phyloP scores from a whole-genome alignment of 1,140 invertebrate genomes.

The Hyles vespertilio region DNA sequence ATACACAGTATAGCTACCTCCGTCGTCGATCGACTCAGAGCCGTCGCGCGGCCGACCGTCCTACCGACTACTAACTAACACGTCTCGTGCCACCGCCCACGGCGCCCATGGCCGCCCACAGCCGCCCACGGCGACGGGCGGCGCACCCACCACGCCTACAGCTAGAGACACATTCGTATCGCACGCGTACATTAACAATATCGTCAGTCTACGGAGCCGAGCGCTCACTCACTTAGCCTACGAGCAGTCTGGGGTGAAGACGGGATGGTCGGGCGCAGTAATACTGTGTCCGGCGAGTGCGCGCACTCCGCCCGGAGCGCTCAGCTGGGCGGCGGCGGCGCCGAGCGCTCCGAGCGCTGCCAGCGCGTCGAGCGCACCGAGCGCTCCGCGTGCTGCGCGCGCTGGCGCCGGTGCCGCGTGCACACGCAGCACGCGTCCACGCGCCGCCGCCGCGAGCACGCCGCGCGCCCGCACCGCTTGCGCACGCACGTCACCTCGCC shows the following conservation, averaged over 20 bases:
- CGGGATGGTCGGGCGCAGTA: conserved; percentile 23
- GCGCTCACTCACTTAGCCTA: conserved; percentile 53
- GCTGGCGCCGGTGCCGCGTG: conserved; percentile 61
- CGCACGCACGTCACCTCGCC: conserved; percentile 86
- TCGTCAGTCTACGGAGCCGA: conserved; percentile 65
- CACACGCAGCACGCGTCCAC: conserved; percentile 62
- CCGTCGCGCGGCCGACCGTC: conserved; percentile 47
- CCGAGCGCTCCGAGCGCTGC: conserved; percentile 22
- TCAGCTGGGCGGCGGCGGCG: conserved; percentile 47
- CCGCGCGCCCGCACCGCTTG: conserved; percentile 85
- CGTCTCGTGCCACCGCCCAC: background rate
- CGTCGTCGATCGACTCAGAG: conserved; percentile 35
- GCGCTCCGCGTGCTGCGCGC: conserved; percentile 27
- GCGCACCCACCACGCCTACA: conserved; percentile 20
- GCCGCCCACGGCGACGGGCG: conserved; percentile 14
- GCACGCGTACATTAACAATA: conserved; percentile 67
- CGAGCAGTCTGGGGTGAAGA: conserved; percentile 36
- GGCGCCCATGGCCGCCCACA: conserved; percentile 28
- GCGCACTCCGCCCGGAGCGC: conserved; percentile 13
- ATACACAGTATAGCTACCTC: conserved; percentile 41
- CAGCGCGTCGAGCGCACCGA: conserved; percentile 21
- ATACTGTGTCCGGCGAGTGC: conserved; percentile 17
- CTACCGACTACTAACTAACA: conserved; percentile 22
- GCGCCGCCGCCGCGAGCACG: conserved; percentile 75
- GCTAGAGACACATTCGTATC: conserved; percentile 56